Evolutionary conservation across 2,797 vertebrate species (phyloP).

Genomic region (Enteromius paludinosus): DNA sequence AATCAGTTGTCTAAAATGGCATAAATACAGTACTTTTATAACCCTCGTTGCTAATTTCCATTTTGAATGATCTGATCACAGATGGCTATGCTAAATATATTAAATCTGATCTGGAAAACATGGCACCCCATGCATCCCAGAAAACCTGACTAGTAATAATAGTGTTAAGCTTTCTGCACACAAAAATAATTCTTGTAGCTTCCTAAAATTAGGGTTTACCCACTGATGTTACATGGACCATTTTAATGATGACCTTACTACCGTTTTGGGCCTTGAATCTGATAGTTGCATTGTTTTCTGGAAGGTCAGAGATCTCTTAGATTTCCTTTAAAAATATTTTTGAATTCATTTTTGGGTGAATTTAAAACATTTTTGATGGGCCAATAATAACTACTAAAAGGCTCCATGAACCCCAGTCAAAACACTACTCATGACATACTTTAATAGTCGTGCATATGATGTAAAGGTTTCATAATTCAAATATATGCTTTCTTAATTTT

Average conservation of each 20-base stretch:
- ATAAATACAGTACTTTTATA: not conserved
- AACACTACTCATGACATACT: not conserved
- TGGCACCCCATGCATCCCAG: not conserved
- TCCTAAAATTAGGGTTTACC: not conserved
- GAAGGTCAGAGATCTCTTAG: not conserved
- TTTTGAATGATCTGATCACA: conserved; percentile 1
- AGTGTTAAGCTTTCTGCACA: no score
- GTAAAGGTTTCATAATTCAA: not conserved
- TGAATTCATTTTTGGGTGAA: no score
- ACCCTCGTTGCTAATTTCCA: not conserved
- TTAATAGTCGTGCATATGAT: not conserved
- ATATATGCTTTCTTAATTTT: not conserved
- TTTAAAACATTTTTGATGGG: not conserved
- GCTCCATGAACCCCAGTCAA: not conserved
- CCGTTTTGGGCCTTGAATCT: not conserved
- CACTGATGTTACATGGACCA: not conserved
- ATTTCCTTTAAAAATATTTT: not conserved
- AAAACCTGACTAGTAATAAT: not conserved
- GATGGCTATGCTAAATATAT: not conserved
- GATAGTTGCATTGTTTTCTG: not conserved
- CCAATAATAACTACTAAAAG: not conserved
- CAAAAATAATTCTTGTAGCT: not conserved
- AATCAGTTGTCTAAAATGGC: not conserved
- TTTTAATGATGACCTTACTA: not conserved
- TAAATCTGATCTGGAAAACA: not conserved